Evolutionary conservation across 1,140 invertebrate genomes (phyloP).

Genomic region (Pomacea maculata): DNA sequence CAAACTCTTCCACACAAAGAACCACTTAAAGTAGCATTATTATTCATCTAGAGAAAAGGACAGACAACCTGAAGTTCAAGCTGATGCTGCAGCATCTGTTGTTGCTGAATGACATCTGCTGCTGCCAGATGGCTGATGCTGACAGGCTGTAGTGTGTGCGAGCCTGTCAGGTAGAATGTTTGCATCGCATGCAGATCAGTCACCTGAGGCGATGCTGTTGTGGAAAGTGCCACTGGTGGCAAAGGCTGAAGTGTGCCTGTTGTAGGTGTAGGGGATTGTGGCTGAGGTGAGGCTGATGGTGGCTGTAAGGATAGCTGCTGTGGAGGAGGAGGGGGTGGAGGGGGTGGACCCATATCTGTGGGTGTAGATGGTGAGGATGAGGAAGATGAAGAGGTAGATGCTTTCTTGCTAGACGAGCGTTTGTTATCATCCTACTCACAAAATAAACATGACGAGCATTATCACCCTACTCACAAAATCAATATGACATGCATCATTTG

Average conservation of each 20-base stretch:
- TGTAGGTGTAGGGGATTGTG: not conserved
- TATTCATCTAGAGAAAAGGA: no score
- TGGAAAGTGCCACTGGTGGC: constrained; percentile 26
- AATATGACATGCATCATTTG: no score
- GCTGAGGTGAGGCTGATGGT: constrained; percentile 25
- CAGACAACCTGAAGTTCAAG: constrained; percentile 21
- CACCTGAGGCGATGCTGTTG: constrained; percentile 19
- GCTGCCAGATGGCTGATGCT: constrained; percentile 23
- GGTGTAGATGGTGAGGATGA: constrained; percentile 23
- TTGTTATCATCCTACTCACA: constrained; percentile 13
- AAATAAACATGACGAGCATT: no score
- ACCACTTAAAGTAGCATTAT: no score
- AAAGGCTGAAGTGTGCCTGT: no score
- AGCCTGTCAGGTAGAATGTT: not conserved
- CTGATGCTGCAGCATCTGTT: constrained; percentile 28
- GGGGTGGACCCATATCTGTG: constrained; percentile 37
- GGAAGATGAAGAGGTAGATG: constrained; percentile 15
- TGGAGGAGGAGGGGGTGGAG: constrained; percentile 26
- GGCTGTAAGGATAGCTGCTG: constrained; percentile 12
- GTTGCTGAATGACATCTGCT: constrained; percentile 24
- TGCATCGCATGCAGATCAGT: constrained; percentile 6
- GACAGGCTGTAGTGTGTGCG: constrained; percentile 15
- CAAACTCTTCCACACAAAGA: no score
- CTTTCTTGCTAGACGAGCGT: constrained; percentile 20
- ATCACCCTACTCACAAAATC: no score